A percentile compares a stretch with the other conserved stretches of the same genome.
Conservation (phyloP, 2,113 vertebrate genomes). For the Melanerpes formicivorus region DNA sequence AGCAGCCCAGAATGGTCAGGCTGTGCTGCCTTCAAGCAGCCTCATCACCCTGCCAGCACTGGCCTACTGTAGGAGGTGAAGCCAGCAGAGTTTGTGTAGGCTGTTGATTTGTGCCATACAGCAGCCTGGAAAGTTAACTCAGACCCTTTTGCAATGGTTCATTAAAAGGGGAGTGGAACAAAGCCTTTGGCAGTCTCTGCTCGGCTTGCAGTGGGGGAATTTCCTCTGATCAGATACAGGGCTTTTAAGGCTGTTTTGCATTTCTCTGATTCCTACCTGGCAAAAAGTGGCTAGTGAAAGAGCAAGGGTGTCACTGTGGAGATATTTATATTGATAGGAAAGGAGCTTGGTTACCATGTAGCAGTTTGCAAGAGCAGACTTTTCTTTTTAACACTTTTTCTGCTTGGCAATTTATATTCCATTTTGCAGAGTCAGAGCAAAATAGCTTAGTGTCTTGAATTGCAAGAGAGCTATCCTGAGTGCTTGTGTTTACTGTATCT, state of each 20-base stretch:
- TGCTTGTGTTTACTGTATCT: constrained; percentile 1
- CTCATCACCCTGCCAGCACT: neutral
- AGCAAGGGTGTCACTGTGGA: neutral
- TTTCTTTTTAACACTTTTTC: constrained; percentile 24
- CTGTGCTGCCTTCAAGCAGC: neutral
- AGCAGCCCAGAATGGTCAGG: neutral
- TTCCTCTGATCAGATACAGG: constrained; percentile 39
- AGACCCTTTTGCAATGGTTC: neutral
- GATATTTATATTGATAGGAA: constrained; percentile 10
- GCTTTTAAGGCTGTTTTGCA: constrained; percentile 26
- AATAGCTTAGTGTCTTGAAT: neutral
- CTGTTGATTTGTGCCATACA: neutral
- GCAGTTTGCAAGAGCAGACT: neutral
- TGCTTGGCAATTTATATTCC: constrained; percentile 1
- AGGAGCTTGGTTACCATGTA: neutral
- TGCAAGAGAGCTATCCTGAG: constrained; percentile 24
- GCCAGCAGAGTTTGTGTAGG: neutral
- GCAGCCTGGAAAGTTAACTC: constrained; percentile 16
- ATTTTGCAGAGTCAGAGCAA: constrained; percentile 14
- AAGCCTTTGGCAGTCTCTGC: neutral
- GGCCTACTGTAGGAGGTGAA: neutral
- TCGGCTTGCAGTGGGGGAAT: neutral
- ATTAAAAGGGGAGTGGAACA: constrained; percentile 13
- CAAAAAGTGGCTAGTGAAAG: constrained; percentile 29
- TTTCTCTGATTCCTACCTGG: constrained; percentile 50